Percentiles rank a stretch among this genome's conserved stretches.
Conservation (phyloP, 1,140 invertebrate genomes). For the Megathymus violae region DNA sequence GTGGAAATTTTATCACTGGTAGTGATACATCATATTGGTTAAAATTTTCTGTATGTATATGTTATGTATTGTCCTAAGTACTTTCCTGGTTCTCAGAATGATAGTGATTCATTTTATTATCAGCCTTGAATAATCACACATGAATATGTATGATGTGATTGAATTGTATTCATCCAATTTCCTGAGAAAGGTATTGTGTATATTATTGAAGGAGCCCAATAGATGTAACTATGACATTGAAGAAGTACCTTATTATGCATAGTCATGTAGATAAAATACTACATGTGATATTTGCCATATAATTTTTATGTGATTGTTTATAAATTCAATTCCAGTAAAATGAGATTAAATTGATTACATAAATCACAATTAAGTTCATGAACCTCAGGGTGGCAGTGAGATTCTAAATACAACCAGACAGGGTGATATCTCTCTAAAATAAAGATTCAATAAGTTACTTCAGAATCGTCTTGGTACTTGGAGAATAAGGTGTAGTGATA, state of each 20-base stretch:
- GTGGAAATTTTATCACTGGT: conserved; percentile 27
- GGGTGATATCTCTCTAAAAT: conserved; percentile 30
- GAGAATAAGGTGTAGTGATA: background rate
- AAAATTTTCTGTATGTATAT: conserved; percentile 26
- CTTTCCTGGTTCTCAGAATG: background rate
- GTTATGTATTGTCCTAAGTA: conserved; percentile 6
- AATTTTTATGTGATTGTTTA: conserved; percentile 24
- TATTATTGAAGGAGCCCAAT: background rate
- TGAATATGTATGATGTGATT: conserved; percentile 13
- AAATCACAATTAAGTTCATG: conserved; percentile 14
- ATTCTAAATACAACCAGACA: conserved; percentile 36
- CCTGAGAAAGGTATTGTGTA: conserved; percentile 4
- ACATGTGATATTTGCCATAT: conserved; percentile 39
- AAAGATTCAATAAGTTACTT: background rate
- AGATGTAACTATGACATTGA: no score
- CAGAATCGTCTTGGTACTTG: background rate
- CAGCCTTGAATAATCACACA: conserved; percentile 1
- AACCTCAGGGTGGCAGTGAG: conserved; percentile 19
- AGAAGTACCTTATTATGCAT: conserved; percentile 6
- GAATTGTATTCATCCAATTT: conserved; percentile 16
- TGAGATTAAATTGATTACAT: conserved; percentile 17
- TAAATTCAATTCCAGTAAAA: conserved; percentile 8
- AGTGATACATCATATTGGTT: conserved; percentile 31
- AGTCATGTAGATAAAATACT: background rate
- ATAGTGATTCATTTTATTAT: conserved; percentile 25